Conservation (phyloP, 2,113 vertebrate genomes). For the Phalacrocorax pelagicus region DNA sequence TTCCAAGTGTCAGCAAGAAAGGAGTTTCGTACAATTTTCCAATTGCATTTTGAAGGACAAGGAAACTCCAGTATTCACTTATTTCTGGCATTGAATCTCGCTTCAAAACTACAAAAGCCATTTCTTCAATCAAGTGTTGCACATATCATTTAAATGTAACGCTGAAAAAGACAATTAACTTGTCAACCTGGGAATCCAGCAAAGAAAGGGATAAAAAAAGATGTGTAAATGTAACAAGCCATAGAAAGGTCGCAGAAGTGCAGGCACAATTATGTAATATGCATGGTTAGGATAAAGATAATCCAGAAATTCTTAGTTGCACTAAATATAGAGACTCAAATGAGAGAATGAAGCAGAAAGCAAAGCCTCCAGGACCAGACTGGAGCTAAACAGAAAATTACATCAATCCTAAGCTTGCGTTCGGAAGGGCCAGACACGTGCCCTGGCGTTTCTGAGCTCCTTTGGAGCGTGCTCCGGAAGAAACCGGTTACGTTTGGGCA, state of each 20-base stretch:
- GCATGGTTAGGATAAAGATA: not conserved
- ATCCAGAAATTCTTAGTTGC: not conserved
- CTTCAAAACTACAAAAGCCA: not conserved
- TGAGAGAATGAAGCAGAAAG: not conserved
- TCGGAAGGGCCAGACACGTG: fast-evolving
- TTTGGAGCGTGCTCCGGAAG: not conserved
- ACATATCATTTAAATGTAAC: not conserved
- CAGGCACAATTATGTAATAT: not conserved
- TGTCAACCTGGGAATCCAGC: not conserved
- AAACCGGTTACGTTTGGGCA: not conserved
- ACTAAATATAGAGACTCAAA: not conserved
- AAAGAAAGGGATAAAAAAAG: not conserved
- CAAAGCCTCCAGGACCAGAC: not conserved
- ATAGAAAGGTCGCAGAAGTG: not conserved
- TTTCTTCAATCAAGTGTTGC: not conserved
- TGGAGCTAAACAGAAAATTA: not conserved
- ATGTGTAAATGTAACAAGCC: not conserved
- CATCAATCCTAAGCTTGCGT: fast-evolving
- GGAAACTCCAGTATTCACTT: not conserved
- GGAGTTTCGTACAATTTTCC: not conserved
- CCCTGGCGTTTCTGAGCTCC: not conserved
- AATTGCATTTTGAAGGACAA: not conserved
- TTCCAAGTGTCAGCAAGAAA: not conserved
- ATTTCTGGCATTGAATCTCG: not conserved
- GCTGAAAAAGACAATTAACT: not conserved